phyloP scores from a whole-genome alignment of 2,888 invertebrate genomes.

The Stenotaenia linearis region DNA sequence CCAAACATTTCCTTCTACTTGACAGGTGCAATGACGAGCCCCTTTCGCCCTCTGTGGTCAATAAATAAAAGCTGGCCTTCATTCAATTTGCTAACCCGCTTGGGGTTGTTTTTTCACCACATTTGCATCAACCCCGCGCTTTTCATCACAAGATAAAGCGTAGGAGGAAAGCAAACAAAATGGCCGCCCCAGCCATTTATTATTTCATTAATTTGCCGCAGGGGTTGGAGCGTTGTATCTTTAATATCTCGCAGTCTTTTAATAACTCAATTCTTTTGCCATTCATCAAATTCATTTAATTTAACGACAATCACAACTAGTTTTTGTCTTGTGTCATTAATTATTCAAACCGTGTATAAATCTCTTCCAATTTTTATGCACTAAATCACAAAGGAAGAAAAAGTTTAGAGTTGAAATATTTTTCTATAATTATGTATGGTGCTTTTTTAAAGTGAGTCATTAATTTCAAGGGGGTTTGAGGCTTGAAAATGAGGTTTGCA shows the following conservation, averaged over 20 bases:
- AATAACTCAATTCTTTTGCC: slow-evolving; percentile 5
- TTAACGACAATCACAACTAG: neutral
- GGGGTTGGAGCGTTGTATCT: neutral
- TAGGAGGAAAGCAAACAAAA: neutral
- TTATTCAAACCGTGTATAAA: neutral
- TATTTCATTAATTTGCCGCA: neutral
- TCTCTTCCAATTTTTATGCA: neutral
- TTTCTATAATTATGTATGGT: too few species aligned
- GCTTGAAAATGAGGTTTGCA: too few species aligned
- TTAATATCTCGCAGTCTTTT: neutral
- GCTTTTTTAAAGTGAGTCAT: too few species aligned
- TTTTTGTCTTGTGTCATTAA: neutral
- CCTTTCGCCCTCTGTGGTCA: slow-evolving; percentile 12
- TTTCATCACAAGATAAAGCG: neutral
- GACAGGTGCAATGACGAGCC: neutral
- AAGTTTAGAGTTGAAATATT: neutral
- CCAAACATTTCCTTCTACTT: neutral
- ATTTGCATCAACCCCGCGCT: neutral
- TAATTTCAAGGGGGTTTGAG: too few species aligned
- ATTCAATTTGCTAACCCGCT: neutral
- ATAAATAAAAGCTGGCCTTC: neutral
- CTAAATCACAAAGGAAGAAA: neutral
- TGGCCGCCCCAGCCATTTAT: neutral
- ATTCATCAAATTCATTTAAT: slow-evolving; percentile 10
- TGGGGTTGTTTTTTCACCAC: neutral